These are phyloP conservation scores for Sebastolobus alascanus DNA, from an alignment of 2,797 vertebrate species.

Conservation along the genomic window DNA sequence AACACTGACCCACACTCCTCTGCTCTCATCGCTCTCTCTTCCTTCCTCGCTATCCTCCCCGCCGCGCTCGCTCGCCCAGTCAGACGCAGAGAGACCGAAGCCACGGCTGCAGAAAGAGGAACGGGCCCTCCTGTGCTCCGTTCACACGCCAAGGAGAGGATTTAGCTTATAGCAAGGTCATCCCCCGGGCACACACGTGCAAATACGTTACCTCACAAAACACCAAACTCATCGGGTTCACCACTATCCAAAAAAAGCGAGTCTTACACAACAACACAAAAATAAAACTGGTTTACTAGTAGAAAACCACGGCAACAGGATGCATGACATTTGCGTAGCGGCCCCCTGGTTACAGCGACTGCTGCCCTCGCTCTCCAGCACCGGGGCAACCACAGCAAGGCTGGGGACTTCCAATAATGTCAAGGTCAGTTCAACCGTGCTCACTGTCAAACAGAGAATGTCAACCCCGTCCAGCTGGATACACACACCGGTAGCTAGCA, in stretches of 20 bases:
- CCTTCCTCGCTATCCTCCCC: background rate
- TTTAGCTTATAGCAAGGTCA: constrained; percentile 51
- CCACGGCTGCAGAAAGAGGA: constrained; percentile 31
- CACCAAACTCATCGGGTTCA: constrained; percentile 11
- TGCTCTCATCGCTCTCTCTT: background rate
- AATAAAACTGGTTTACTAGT: background rate
- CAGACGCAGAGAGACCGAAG: constrained; percentile 33
- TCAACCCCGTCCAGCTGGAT: constrained; percentile 41
- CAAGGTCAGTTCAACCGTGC: constrained; percentile 68
- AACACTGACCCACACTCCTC: constrained; percentile 74
- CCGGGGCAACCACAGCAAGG: constrained; percentile 64
- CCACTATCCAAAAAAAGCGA: background rate
- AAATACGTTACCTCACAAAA: constrained; percentile 23
- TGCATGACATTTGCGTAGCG: constrained; percentile 65
- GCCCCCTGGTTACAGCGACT: constrained; percentile 67
- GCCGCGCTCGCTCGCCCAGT: background rate
- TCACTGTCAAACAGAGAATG: constrained; percentile 55
- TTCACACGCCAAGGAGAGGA: constrained; percentile 36
- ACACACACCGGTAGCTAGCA: constrained; percentile 11
- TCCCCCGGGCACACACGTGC: constrained; percentile 23
- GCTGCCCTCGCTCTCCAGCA: constrained; percentile 41
- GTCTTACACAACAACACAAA: background rate
- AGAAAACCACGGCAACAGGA: constrained; percentile 37
- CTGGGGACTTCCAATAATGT: constrained; percentile 66
- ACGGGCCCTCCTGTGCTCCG: background rate